A percentile compares a stretch with the other conserved stretches of the same genome.
Conservation (phyloP, 2,797 vertebrate genomes). For the Pipistrellus pipistrellus region DNA sequence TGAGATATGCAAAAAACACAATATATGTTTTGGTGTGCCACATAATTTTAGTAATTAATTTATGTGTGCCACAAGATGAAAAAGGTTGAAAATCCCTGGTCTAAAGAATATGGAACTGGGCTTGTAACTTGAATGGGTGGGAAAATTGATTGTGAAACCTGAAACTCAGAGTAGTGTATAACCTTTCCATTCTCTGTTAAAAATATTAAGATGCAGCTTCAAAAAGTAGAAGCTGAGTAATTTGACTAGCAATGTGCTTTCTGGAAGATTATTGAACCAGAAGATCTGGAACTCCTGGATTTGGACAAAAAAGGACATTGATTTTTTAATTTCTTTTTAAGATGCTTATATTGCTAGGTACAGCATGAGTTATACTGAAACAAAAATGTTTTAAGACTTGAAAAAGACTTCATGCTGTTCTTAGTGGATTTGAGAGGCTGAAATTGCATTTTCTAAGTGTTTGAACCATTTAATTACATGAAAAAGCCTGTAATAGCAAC, state of each 20-base stretch:
- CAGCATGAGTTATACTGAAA: neutral
- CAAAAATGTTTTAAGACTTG: neutral
- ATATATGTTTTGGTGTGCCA: neutral
- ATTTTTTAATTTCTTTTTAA: neutral
- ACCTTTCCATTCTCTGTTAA: neutral
- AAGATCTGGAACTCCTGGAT: neutral
- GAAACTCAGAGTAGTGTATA: neutral
- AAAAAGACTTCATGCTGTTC: neutral
- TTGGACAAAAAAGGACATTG: neutral
- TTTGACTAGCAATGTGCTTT: neutral
- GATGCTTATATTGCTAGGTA: neutral
- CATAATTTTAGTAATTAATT: neutral
- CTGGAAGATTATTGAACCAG: neutral
- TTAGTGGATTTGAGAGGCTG: neutral
- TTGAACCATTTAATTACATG: neutral
- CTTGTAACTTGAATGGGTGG: neutral
- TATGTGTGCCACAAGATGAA: neutral
- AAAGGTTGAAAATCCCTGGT: neutral
- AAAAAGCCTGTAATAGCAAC: neutral
- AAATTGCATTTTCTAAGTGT: neutral
- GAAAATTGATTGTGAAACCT: conserved; percentile 37
- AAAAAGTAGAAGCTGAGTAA: neutral
- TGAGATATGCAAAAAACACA: neutral
- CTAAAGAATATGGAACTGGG: neutral
- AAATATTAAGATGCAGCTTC: neutral